phyloP scores from a whole-genome alignment of 2,797 vertebrate genomes.

The Sebastes diaconus region DNA sequence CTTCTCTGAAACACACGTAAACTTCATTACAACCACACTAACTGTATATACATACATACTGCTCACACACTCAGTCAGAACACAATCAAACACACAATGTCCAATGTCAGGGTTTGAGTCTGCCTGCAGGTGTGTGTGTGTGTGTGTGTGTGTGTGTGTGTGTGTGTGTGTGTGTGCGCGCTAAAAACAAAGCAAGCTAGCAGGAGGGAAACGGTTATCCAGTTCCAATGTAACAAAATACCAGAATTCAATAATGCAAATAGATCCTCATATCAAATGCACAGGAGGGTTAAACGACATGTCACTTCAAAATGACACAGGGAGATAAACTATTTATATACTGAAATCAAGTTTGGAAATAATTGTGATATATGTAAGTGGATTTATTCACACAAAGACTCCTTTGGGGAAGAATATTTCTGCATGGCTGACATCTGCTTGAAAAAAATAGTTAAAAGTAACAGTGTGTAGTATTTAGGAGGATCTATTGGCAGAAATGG shows the following conservation, averaged over 20 bases:
- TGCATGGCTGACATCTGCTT: too few species aligned
- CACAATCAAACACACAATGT: too few species aligned
- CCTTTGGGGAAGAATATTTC: too few species aligned
- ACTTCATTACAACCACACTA: background rate
- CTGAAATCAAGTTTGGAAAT: background rate
- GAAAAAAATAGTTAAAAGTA: too few species aligned
- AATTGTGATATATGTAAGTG: background rate
- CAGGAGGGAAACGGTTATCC: background rate
- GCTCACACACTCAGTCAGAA: too few species aligned
- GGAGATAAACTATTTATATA: background rate
- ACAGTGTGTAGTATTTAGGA: too few species aligned
- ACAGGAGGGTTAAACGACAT: background rate
- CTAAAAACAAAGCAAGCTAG: background rate
- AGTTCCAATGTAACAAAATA: background rate
- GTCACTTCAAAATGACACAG: background rate
- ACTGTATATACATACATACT: background rate
- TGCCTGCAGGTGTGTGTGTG: too few species aligned
- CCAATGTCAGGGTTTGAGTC: background rate
- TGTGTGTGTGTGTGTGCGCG: too few species aligned
- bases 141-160: too few species aligned
- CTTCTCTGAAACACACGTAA: slow-evolving; percentile 68
- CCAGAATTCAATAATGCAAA: background rate
- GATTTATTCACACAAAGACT: background rate
- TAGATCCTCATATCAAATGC: background rate
- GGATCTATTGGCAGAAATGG: too few species aligned